Evolutionary conservation across 2,113 vertebrate genomes (phyloP), one percentile per base, ranked within the genome.

Genomic region (Lophotis ruficrista): DNA sequence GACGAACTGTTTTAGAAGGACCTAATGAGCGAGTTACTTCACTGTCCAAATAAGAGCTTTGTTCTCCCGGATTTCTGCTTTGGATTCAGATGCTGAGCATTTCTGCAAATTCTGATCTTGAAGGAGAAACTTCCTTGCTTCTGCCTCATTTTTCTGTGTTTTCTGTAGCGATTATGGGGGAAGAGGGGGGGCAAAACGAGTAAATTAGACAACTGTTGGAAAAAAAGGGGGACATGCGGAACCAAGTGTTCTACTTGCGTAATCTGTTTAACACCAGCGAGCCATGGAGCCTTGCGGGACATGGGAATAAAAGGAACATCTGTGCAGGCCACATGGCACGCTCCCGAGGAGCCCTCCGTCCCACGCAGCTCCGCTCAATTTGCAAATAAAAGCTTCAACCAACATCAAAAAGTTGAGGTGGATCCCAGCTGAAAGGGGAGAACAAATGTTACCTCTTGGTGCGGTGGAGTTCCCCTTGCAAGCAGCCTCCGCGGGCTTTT

Each of bases 181-280:
- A 27, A 15, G 27, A 33, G 6, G 21, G 56, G 83, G 91, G 96
- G 71, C 3, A 77, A 96, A 94, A 93, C 94, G 92, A 95, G 95
- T 97, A 96, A 97, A 97, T 97, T 91, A 97, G 97, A 94, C 94
- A 96, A 89, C 93, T 93, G 95, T 94, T 89, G 91, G 41, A 43
- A 28, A 94, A 94, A 96, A 95, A 95, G 61, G 81, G 94, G 95
- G 96, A 96, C 94, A 87, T 82, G 70, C 80, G 93, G 91, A 95
- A 96, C 87, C 87, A 88, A 77, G 90, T 91, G 79, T 83, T 83
- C 77, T 95, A 82, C 95, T 94, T 97, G 96, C 88, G 27, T 97
- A 97, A 97, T 97, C 24, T 81, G 78, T 97, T 96, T 97, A 96
- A 92, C 88, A 96, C 85, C 84, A 87, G 73, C 7, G 60, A 96